phyloP scores from a whole-genome alignment of 2,113 vertebrate species.

The Grammomys surdaster region DNA sequence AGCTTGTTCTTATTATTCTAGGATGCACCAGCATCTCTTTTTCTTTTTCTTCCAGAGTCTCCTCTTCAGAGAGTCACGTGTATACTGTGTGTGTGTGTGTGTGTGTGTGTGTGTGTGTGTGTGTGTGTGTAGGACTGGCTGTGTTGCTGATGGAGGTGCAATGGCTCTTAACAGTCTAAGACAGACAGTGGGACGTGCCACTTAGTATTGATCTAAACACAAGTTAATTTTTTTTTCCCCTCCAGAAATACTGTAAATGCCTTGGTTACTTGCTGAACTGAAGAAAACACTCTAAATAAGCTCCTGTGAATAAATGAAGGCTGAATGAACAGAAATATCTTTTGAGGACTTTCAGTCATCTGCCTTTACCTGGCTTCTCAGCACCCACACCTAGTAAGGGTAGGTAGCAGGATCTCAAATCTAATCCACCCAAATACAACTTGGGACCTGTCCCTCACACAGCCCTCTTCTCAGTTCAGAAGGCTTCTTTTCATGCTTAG shows the following conservation, averaged over 20 bases:
- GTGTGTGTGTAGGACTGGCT: background rate
- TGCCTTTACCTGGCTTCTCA: background rate
- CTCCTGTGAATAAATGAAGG: background rate
- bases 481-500: no score
- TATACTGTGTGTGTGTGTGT: background rate
- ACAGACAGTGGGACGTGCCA: background rate
- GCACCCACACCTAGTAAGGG: rapidly evolving
- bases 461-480: background rate
- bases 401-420: background rate
- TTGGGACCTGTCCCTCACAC: background rate
- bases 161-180: background rate
- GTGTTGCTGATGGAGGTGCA: background rate
- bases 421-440: background rate
- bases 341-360: background rate
- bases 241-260: conserved; percentile 52
- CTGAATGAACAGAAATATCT: background rate
- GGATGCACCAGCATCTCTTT: background rate
- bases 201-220: conserved; percentile 56
- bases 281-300: background rate
- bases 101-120: background rate
- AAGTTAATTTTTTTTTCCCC: conserved; percentile 27
- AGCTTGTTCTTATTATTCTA: background rate
- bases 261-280: conserved; percentile 29
- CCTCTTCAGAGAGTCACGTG: background rate
- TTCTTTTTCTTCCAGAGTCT: background rate